Percentiles rank a stretch among this genome's conserved stretches.
Conservation (phyloP, 2,113 vertebrate species). For the Scatophagus argus region DNA sequence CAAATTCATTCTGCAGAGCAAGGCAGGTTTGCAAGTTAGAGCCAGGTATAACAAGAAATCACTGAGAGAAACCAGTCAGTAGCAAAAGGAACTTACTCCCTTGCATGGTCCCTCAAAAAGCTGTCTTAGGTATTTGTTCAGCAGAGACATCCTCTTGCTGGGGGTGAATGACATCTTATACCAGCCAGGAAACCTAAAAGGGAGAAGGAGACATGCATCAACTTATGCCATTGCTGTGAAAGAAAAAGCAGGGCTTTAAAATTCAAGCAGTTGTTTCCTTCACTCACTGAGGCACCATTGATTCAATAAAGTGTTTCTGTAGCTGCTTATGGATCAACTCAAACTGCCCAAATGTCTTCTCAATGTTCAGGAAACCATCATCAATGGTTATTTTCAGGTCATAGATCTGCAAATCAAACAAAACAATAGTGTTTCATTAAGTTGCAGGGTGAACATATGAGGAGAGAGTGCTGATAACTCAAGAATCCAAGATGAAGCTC, state of each 20-base stretch:
- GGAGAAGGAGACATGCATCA: slow-evolving; percentile 12
- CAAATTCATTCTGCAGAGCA: slow-evolving; percentile 86
- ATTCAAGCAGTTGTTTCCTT: background rate
- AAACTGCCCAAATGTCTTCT: slow-evolving; percentile 87
- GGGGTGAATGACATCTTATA: slow-evolving; percentile 82
- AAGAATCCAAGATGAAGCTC: background rate
- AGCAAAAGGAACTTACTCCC: slow-evolving; percentile 68
- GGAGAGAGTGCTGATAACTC: background rate
- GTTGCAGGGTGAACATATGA: background rate
- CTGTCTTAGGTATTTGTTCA: slow-evolving; percentile 88
- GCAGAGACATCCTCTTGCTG: slow-evolving; percentile 80
- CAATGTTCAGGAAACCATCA: slow-evolving; percentile 78
- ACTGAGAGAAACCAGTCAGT: background rate
- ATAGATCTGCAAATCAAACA: slow-evolving; percentile 79
- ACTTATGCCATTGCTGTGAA: background rate
- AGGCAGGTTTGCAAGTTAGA: slow-evolving; percentile 14
- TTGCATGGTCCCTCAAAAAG: slow-evolving; percentile 85
- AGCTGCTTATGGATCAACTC: slow-evolving; percentile 87
- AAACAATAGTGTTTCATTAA: background rate
- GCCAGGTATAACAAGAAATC: background rate
- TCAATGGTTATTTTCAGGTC: slow-evolving; percentile 84
- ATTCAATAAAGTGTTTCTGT: slow-evolving; percentile 85
- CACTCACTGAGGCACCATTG: slow-evolving; percentile 88
- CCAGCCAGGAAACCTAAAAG: slow-evolving; percentile 86
- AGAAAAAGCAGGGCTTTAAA: background rate